Evolutionary conservation across 2,888 invertebrate genomes (phyloP).

Genomic region (Watsonalla cultraria): DNA sequence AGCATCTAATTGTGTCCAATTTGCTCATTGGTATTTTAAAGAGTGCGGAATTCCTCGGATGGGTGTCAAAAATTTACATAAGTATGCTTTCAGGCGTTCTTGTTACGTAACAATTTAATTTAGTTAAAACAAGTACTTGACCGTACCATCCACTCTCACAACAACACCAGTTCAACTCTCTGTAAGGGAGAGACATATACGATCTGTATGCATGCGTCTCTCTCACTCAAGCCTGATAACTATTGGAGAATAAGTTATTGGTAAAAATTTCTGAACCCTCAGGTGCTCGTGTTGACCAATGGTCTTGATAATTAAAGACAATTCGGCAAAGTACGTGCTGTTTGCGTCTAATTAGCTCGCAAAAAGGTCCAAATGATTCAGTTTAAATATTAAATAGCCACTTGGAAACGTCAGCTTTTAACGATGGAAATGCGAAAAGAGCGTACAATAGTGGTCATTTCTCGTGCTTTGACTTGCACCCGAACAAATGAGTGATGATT

Average conservation of each 20-base stretch:
- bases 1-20: neutral
- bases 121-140: constrained; percentile 34
- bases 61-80: constrained; percentile 28
- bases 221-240: too few relatives aligned
- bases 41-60: constrained; percentile 13
- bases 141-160: neutral
- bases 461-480: too few relatives aligned
- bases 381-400: neutral
- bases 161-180: too few relatives aligned
- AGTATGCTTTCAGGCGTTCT: constrained; percentile 29
- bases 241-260: too few relatives aligned
- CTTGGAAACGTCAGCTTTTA: neutral
- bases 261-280: neutral
- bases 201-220: too few relatives aligned
- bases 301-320: constrained; percentile 4
- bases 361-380: neutral
- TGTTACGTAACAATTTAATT: constrained; percentile 34
- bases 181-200: too few relatives aligned
- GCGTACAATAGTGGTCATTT: too few relatives aligned
- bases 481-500: too few relatives aligned
- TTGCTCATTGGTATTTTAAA: neutral
- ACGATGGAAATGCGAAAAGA: too few relatives aligned
- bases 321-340: neutral
- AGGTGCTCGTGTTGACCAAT: neutral
- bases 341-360: neutral